These are phyloP conservation scores for Malacoctenus gilli DNA, from an alignment of 2,797 vertebrate genomes.

Conservation along the genomic window DNA sequence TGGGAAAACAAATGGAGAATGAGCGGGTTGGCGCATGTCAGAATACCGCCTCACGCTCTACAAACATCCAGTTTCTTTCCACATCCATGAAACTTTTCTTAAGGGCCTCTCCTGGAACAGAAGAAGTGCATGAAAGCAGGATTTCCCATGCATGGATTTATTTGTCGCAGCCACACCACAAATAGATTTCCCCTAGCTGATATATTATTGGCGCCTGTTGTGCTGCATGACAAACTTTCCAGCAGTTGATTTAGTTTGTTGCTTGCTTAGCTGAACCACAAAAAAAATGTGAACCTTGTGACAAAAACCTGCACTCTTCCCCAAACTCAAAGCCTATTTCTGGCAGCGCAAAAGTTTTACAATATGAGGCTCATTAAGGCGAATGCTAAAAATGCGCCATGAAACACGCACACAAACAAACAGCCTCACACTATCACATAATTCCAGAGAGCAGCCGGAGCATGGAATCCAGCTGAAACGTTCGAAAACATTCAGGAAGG, in stretches of 20 bases:
- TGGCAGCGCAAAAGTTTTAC: background rate
- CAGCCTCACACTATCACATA: constrained; percentile 36
- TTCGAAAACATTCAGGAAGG: constrained; percentile 77
- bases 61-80: constrained; percentile 56
- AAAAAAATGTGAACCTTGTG: no score
- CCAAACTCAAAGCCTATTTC: background rate
- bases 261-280: constrained; percentile 13
- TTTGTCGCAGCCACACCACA: constrained; percentile 45
- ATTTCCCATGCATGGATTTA: constrained; percentile 61
- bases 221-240: constrained; percentile 53
- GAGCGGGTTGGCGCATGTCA: constrained; percentile 39
- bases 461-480: constrained; percentile 66
- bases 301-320: constrained; percentile 22
- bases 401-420: constrained; percentile 17
- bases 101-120: constrained; percentile 30
- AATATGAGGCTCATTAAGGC: background rate
- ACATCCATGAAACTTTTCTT: constrained; percentile 17
- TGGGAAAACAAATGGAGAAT: constrained; percentile 4
- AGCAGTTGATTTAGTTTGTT: constrained; percentile 43
- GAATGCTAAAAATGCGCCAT: constrained; percentile 1
- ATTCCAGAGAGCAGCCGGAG: constrained; percentile 65
- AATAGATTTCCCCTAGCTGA: constrained; percentile 58
- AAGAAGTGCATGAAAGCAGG: constrained; percentile 39
- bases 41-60: constrained; percentile 12
- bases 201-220: constrained; percentile 48